Percentiles rank a stretch among this genome's conserved stretches.
phyloP scores from a whole-genome alignment of 1,140 invertebrate genomes.

The Drosophila bipectinata region DNA sequence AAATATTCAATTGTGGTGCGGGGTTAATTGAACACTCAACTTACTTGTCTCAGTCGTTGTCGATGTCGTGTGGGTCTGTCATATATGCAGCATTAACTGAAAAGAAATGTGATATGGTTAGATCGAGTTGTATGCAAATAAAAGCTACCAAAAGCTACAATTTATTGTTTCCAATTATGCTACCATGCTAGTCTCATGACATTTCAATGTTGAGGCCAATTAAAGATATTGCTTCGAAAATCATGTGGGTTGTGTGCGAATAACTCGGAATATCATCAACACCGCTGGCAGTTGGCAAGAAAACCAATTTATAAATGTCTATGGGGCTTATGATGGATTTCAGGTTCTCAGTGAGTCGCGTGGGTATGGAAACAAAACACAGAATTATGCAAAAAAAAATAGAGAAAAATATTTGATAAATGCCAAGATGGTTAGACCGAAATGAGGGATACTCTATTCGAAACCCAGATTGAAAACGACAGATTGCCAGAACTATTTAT shows the following conservation, averaged over 20 bases:
- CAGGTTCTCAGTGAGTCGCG: conserved; percentile 30
- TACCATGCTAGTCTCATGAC: conserved; percentile 30
- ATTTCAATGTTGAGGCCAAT: conserved; percentile 71
- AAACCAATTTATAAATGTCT: conserved; percentile 56
- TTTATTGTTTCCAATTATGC: conserved; percentile 50
- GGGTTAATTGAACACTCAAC: conserved; percentile 55
- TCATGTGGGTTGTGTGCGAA: conserved; percentile 51
- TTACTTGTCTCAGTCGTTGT: conserved; percentile 69
- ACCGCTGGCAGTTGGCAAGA: conserved; percentile 10
- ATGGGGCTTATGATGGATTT: conserved; percentile 41
- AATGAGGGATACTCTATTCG: not conserved
- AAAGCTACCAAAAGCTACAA: conserved; percentile 7
- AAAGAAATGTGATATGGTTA: conserved; percentile 36
- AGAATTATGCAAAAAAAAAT: conserved; percentile 17
- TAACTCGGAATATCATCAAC: conserved; percentile 13
- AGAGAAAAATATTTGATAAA: conserved; percentile 1
- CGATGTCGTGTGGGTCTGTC: conserved; percentile 62
- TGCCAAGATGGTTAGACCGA: not conserved
- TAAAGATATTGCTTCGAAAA: conserved; percentile 35
- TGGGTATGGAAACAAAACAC: conserved; percentile 26
- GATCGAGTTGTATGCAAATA: conserved; percentile 32
- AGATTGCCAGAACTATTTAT: conserved; percentile 38
- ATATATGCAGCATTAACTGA: conserved; percentile 74
- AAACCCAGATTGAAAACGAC: conserved; percentile 20
- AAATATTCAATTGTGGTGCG: conserved; percentile 35